Evolutionary conservation across 2,797 vertebrate species (phyloP).

Genomic region (Etheostoma perlongum): DNA sequence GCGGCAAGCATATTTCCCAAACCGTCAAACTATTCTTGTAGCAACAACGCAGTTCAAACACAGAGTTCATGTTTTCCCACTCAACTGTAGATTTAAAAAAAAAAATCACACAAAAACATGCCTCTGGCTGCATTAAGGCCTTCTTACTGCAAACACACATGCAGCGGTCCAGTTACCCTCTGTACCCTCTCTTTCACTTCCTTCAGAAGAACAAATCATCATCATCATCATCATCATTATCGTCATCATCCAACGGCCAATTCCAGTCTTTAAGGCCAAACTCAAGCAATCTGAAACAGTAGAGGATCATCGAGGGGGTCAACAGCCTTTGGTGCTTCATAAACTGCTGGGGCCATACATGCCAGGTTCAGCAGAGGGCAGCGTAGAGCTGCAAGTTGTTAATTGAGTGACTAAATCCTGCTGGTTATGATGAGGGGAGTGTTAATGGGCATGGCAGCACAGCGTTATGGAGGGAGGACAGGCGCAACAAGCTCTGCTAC

Average conservation of each 20-base stretch:
- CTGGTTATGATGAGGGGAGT: slow-evolving; percentile 4
- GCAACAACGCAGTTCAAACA: not conserved
- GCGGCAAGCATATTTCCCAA: not conserved
- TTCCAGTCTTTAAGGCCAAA: slow-evolving; percentile 97
- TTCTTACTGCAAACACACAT: slow-evolving; percentile 42
- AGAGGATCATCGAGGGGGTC: slow-evolving; percentile 70
- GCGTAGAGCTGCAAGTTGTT: slow-evolving; percentile 27
- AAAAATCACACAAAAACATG: slow-evolving; percentile 40
- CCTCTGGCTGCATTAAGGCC: slow-evolving; percentile 18
- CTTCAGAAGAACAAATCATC: slow-evolving; percentile 96
- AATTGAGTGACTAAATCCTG: not conserved
- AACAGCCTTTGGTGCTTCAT: slow-evolving; percentile 10
- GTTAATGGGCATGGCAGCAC: slow-evolving; percentile 50
- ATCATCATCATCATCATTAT: slow-evolving; percentile 88
- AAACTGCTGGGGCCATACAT: slow-evolving; percentile 9
- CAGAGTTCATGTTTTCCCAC: not conserved
- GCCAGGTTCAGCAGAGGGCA: slow-evolving; percentile 52
- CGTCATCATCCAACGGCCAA: slow-evolving; percentile 96
- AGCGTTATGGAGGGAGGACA: slow-evolving; percentile 20
- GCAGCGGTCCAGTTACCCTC: slow-evolving; percentile 84
- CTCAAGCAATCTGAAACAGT: slow-evolving; percentile 96
- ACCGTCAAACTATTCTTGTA: not conserved
- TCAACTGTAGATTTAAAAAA: slow-evolving; percentile 1
- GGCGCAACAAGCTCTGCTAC: slow-evolving; percentile 64
- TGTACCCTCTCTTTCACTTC: slow-evolving; percentile 84